Evolutionary conservation across 2,113 vertebrate genomes (phyloP), one percentile per base, ranked within the genome.

Genomic region (Cebidichthys violaceus): DNA sequence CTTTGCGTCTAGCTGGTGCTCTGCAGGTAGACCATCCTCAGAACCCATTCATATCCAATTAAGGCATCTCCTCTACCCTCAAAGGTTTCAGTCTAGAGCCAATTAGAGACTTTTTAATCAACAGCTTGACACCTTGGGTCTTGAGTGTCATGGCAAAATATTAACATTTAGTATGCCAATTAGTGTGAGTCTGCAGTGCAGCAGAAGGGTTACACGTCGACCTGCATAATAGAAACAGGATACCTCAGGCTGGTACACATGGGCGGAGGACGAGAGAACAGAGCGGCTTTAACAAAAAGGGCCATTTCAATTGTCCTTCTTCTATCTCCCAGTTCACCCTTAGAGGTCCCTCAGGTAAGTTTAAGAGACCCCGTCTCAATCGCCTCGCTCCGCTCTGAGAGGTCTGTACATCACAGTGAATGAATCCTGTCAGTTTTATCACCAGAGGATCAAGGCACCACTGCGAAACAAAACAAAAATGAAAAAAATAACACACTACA

Each of bases 381-480:
- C 77, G 82, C 84, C 84, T 83, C 87, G 90, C 92, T 92, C 88
- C 50, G 74, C 91, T 91, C 87, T 87, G 86, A 93, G 89, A 91
- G 92, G 86, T 94, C 92, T 89, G 90, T 94, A 92, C 89, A 94
- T 94, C 92, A 94, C 92, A 78, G 83, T 87, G 89, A 92, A 94
- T 89, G 89, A 89, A 91, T 94, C 86, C 89, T 93, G 94, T 92
- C 93, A 93, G 77, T 92, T 94, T 93, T 94, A 94, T 95, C 92
- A 91, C 88, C 89, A 87, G 54, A 84, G 88, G 88, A 92, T 90
- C 89, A 91, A 81, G 88, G 88, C 74, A 61, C 78, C 86, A 70
- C 88, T 82, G 86, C 2, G 66, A 93, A 90, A 93, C 87, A 88
- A 87, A 87, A 92, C 78, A 83, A 86, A 90, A 88, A 62, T 20